phyloP scores from a whole-genome alignment of 2,888 invertebrate genomes.

The Eucera pruinosa region DNA sequence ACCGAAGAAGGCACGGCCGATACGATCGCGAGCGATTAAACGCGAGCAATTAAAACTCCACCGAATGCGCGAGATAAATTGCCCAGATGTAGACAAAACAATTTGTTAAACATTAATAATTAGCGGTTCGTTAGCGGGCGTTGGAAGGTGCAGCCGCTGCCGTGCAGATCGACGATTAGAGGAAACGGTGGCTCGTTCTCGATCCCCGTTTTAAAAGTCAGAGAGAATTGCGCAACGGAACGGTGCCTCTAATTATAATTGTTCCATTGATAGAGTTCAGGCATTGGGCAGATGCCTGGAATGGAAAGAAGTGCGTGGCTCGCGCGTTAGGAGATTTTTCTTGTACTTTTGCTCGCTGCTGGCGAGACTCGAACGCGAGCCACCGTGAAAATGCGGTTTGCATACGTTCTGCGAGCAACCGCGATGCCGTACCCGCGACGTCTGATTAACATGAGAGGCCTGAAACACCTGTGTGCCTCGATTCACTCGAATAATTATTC shows the following conservation, averaged over 20 bases:
- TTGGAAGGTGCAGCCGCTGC: conserved; percentile 18
- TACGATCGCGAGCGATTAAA: conserved; percentile 45
- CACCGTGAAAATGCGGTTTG: conserved; percentile 66
- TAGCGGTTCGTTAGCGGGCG: conserved; percentile 40
- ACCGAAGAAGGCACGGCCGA: conserved; percentile 1
- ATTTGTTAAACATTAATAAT: conserved; percentile 68
- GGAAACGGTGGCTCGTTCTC: conserved; percentile 11
- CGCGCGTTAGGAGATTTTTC: conserved; percentile 68
- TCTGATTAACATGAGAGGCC: conserved; percentile 81
- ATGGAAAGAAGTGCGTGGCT: conserved; percentile 51
- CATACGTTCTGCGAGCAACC: conserved; percentile 42
- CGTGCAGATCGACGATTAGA: conserved; percentile 43
- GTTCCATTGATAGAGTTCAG: conserved; percentile 72
- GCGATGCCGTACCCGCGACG: conserved; percentile 57
- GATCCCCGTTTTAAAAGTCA: conserved; percentile 64
- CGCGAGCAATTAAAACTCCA: conserved; percentile 48
- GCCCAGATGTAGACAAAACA: conserved; percentile 47
- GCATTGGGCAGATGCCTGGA: conserved; percentile 26
- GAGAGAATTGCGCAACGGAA: conserved; percentile 66
- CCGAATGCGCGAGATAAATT: conserved; percentile 41
- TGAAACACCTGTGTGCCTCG: conserved; percentile 81
- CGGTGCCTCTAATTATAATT: conserved; percentile 75
- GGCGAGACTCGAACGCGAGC: neutral
- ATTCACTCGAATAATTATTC: conserved; percentile 66
- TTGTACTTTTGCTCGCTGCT: conserved; percentile 73